Conservation (phyloP, 2,888 invertebrate species). For the Pammene aurita region DNA sequence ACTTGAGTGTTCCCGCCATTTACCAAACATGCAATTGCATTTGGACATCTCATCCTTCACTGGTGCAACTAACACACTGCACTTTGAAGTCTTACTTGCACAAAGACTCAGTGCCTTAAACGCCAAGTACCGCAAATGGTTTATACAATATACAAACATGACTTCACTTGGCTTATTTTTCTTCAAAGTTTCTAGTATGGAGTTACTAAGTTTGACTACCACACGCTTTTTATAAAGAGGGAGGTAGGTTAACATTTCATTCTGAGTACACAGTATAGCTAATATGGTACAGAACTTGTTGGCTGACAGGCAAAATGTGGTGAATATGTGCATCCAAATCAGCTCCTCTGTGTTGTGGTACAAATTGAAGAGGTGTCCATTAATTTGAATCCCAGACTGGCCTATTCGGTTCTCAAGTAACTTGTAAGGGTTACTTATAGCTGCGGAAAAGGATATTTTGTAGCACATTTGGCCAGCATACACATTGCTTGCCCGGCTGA, state of each 20-base stretch:
- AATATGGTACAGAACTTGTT: slow-evolving; percentile 78
- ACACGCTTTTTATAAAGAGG: slow-evolving; percentile 70
- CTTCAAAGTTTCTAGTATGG: slow-evolving; percentile 64
- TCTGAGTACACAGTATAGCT: slow-evolving; percentile 63
- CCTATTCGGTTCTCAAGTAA: slow-evolving; percentile 75
- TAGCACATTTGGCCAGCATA: slow-evolving; percentile 75
- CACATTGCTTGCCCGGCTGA: slow-evolving; percentile 69
- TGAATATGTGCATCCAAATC: slow-evolving; percentile 73
- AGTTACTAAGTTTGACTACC: slow-evolving; percentile 70
- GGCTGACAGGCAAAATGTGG: slow-evolving; percentile 74
- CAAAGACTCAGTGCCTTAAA: slow-evolving; percentile 72
- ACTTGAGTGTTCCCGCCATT: slow-evolving; percentile 71
- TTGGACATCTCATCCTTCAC: slow-evolving; percentile 67
- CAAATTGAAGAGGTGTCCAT: slow-evolving; percentile 72
- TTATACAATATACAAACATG: slow-evolving; percentile 71
- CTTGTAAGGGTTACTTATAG: slow-evolving; percentile 59
- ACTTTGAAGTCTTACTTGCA: slow-evolving; percentile 68
- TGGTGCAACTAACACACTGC: slow-evolving; percentile 61
- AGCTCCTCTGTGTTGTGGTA: slow-evolving; percentile 64
- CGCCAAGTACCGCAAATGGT: slow-evolving; percentile 74
- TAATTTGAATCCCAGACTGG: slow-evolving; percentile 74
- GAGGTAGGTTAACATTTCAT: slow-evolving; percentile 62
- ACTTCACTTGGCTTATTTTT: slow-evolving; percentile 59
- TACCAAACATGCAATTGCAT: slow-evolving; percentile 73
- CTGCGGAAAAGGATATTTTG: slow-evolving; percentile 71